phyloP scores from a whole-genome alignment of 1,140 invertebrate species.

The Macrobrachium rosenbergii region DNA sequence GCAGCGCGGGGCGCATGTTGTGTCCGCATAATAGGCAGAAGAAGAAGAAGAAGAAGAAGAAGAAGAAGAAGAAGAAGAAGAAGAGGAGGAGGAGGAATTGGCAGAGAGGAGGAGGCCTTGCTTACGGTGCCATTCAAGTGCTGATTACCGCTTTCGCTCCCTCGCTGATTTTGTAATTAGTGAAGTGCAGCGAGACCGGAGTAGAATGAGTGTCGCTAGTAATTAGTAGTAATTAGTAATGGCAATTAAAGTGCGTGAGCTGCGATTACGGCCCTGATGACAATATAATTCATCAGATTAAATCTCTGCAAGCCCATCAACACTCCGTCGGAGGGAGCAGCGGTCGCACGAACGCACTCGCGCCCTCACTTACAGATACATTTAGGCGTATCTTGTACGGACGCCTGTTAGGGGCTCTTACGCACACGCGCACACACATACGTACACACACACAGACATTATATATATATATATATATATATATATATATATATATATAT shows the following conservation, averaged over 20 bases:
- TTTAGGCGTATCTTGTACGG: too few relatives aligned
- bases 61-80: not conserved
- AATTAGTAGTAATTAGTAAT: conserved; percentile 63
- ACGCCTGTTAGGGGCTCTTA: too few relatives aligned
- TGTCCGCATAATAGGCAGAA: too few relatives aligned
- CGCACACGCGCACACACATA: too few relatives aligned
- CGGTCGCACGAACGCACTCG: too few relatives aligned
- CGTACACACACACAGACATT: not conserved
- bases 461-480: conserved; percentile 27
- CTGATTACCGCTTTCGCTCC: conserved; percentile 46
- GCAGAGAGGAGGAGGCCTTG: not conserved
- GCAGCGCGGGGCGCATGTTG: too few relatives aligned
- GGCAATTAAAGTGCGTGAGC: conserved; percentile 60
- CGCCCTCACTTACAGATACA: too few relatives aligned
- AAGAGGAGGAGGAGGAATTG: conserved; percentile 11
- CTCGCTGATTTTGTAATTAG: conserved; percentile 63
- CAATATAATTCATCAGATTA: conserved; percentile 64
- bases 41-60: not conserved
- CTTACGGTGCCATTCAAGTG: conserved; percentile 23
- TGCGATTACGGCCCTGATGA: conserved; percentile 60
- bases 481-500: conserved; percentile 27
- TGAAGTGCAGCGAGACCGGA: conserved; percentile 55
- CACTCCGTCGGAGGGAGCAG: not conserved
- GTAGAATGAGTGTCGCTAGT: conserved; percentile 59
- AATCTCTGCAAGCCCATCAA: conserved; percentile 39